These are phyloP conservation scores for Stichopus chloronotus DNA, from an alignment of 35 echinoderm and acorn worm genomes.

Conservation along the genomic window DNA sequence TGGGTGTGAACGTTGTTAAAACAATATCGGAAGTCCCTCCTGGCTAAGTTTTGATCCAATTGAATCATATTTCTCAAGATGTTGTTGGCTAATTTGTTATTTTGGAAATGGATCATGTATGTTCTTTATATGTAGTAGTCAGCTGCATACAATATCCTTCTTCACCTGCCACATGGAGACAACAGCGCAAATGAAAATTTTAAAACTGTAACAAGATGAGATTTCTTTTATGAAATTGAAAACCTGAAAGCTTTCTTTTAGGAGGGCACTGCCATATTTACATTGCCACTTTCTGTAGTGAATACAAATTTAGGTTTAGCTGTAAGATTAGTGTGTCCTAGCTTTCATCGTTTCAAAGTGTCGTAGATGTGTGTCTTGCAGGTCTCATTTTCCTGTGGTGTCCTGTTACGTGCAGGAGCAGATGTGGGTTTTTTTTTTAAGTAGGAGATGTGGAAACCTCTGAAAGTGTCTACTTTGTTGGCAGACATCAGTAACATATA, in stretches of 20 bases:
- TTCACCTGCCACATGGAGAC: background rate
- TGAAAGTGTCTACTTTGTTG: background rate
- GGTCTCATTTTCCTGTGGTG: background rate
- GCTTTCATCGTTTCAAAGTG: background rate
- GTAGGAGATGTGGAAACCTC: background rate
- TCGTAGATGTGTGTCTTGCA: background rate
- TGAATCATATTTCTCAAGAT: too few species aligned
- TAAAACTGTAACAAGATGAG: constrained; percentile 1
- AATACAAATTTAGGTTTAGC: background rate
- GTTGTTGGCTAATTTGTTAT: too few species aligned
- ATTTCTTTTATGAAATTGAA: background rate
- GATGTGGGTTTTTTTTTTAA: background rate
- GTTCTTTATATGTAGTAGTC: background rate
- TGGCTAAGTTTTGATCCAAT: too few species aligned
- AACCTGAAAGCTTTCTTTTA: background rate
- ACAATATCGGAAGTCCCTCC: too few species aligned
- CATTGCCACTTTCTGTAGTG: background rate
- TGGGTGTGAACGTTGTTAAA: too few species aligned
- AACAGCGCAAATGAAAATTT: background rate
- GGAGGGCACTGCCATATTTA: background rate
- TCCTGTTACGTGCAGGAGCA: background rate
- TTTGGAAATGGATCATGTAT: too few species aligned
- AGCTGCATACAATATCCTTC: background rate
- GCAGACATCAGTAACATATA: background rate
- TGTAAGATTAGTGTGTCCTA: background rate